Evolutionary conservation across 2,113 vertebrate species (phyloP), one percentile per base, ranked within the genome.

Genomic region (Lophotis ruficrista): DNA sequence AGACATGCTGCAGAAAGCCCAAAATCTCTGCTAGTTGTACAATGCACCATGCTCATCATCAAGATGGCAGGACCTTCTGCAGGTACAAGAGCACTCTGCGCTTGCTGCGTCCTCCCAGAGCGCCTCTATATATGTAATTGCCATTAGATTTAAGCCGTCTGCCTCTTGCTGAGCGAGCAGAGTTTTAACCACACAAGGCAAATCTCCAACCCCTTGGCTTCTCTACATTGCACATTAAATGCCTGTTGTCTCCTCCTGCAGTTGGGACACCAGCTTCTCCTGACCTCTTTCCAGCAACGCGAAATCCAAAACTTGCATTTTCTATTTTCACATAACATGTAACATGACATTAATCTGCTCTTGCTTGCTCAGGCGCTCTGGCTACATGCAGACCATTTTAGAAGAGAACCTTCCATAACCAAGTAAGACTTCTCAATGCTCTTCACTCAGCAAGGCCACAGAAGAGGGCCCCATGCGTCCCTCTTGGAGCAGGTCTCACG

Each of bases 241-340:
- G 16, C 24, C 75, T 61, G 58, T 50, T 84, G 78, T 56, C 53
- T 84, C 60, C 57, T 85, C 28, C 33, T 51, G 47, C 47, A 83
- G 61, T 19, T 50, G 51, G 60, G 65, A 78, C 21, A 31, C 16
- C 0, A 3, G 37, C 61, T 66, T 35, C 61, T 91, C 72, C 54
- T 51, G 62, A 85, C 92, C 87, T 50, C 79, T 70, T 72, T 93
- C 90, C 93, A 96, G 70, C 56, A 69, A 53, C 0, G 3, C 51
- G 82, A 93, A 96, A 92, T 64, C 83, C 53, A 73, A 93, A 86
- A 61, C 58, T 83, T 9, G 9, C 57, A 43, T 96, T 88, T 90
- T 83, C 70, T 90, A 45, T 60, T 94, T 96, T 66, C 88, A 81
- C 68, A 37, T 22, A 87, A 57, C 66, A 30, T 8, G n/a, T 25